Evolutionary conservation across 2,797 vertebrate genomes (phyloP).

Genomic region (Amblyraja radiata): DNA sequence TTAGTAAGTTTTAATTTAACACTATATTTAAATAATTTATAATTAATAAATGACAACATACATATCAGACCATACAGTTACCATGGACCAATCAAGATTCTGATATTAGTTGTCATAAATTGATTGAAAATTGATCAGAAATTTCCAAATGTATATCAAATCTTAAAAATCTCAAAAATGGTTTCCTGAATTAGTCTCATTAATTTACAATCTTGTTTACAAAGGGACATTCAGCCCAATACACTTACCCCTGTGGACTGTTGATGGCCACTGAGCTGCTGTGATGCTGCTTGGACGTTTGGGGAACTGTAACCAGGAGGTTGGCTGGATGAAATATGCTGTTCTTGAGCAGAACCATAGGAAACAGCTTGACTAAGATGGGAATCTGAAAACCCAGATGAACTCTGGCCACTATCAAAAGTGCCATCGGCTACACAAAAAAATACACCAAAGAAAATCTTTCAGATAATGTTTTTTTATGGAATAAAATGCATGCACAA

Average conservation of each 20-base stretch:
- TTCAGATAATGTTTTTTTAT: not conserved
- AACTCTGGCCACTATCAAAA: constrained; percentile 84
- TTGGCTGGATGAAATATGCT: constrained; percentile 56
- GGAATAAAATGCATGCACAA: not conserved
- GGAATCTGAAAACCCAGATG: constrained; percentile 78
- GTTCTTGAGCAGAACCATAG: constrained; percentile 73
- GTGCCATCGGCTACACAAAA: constrained; percentile 69
- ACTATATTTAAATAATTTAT: not conserved
- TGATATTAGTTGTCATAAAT: not conserved
- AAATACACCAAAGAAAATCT: not conserved
- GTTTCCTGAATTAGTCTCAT: constrained; percentile 45
- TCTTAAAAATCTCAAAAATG: constrained; percentile 28
- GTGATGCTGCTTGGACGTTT: constrained; percentile 49
- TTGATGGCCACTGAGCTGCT: constrained; percentile 61
- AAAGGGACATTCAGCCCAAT: constrained; percentile 28
- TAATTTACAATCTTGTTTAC: constrained; percentile 51
- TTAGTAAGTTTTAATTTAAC: not conserved
- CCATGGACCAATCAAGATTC: not conserved
- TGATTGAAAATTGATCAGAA: not conserved
- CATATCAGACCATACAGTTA: not conserved
- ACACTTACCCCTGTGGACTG: constrained; percentile 77
- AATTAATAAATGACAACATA: not conserved
- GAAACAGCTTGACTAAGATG: constrained; percentile 74
- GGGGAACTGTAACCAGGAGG: constrained; percentile 62
- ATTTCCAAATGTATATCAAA: not conserved